Conservation (phyloP, 2,113 vertebrate species). For the Microcebus ravelobensis region DNA sequence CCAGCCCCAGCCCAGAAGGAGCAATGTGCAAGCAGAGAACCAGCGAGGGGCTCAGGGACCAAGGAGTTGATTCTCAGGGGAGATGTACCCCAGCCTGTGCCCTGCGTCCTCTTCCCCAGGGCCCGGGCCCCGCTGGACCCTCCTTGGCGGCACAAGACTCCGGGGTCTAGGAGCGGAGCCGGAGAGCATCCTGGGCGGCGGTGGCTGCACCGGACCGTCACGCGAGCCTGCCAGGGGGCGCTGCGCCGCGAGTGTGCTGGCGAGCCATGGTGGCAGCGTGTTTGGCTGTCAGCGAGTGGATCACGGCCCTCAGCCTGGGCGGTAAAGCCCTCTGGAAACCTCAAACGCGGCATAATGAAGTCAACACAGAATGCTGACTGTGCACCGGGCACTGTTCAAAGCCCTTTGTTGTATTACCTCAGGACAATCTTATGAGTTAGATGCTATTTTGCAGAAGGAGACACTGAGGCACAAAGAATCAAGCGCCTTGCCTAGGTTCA, state of each 20-base stretch:
- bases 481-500: neutral
- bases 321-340: neutral
- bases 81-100: neutral
- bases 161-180: accelerated
- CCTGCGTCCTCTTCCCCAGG: neutral
- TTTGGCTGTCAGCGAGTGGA: neutral
- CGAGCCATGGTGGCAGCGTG: neutral
- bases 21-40: neutral
- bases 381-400: neutral
- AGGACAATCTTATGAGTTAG: neutral
- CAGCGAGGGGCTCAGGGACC: accelerated
- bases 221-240: neutral
- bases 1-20: neutral
- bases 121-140: neutral
- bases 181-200: no score
- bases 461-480: neutral
- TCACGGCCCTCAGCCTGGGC: accelerated
- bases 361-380: neutral
- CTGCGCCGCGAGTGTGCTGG: accelerated
- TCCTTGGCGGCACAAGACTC: neutral
- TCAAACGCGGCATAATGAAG: neutral
- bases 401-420: neutral
- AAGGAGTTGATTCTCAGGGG: neutral
- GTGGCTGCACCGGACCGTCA: neutral
- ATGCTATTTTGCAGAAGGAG: neutral